Conservation (phyloP, 2,797 vertebrate genomes). For the Poecile montanus region DNA sequence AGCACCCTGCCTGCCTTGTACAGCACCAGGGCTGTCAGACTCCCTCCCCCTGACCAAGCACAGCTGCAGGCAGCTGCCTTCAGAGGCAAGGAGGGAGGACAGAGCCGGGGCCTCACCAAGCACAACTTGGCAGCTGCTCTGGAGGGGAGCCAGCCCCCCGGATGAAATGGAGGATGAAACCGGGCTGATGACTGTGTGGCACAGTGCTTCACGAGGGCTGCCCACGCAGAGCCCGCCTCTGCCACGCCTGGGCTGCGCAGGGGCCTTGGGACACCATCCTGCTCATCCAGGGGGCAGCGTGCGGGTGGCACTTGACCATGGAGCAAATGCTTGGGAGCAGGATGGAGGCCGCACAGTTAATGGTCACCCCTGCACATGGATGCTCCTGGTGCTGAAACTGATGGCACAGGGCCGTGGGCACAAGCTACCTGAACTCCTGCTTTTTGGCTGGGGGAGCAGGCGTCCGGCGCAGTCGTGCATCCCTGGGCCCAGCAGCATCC, state of each 20-base stretch:
- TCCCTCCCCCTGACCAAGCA: neutral
- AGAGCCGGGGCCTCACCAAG: neutral
- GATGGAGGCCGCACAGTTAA: rapidly evolving
- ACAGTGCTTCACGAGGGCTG: neutral
- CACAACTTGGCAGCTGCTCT: constrained; percentile 32
- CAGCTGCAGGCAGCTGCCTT: constrained; percentile 31
- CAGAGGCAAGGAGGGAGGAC: neutral
- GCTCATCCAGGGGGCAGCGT: rapidly evolving
- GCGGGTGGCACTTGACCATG: rapidly evolving
- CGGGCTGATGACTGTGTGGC: neutral
- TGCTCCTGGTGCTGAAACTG: neutral
- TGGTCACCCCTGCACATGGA: neutral
- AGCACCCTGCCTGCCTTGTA: neutral
- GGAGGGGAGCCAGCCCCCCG: constrained; percentile 46
- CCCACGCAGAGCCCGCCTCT: neutral
- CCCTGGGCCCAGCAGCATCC: neutral
- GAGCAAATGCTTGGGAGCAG: neutral
- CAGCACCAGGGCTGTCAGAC: rapidly evolving
- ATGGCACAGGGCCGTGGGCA: neutral
- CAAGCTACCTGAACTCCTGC: neutral
- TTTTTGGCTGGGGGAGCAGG: neutral
- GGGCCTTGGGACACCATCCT: neutral
- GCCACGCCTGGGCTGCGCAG: neutral
- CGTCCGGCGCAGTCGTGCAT: neutral
- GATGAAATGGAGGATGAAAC: constrained; percentile 11